phyloP scores from a whole-genome alignment of 1,140 invertebrate genomes.

The Bicyclus anynana region DNA sequence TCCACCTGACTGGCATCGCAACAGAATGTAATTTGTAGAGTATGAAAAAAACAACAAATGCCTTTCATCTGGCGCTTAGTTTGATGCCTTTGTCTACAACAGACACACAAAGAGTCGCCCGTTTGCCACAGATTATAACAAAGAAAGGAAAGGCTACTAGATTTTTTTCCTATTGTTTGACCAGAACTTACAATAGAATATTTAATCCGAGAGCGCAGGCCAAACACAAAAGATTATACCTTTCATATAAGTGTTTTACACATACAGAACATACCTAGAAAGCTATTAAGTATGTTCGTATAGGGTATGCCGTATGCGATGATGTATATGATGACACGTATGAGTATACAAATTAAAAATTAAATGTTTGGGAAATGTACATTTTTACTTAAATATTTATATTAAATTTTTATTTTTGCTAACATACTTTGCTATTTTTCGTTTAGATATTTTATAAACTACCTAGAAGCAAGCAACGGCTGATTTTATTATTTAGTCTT shows the following conservation, averaged over 20 bases:
- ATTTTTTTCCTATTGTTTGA: constrained; percentile 15
- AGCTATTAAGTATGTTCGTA: too few species aligned
- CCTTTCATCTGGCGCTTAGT: constrained; percentile 41
- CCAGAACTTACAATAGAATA: constrained; percentile 9
- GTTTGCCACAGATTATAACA: constrained; percentile 37
- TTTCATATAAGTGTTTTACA: neutral
- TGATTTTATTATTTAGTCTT: too few species aligned
- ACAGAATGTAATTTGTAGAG: constrained; percentile 25
- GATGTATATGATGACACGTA: too few species aligned
- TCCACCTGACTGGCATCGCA: constrained; percentile 28
- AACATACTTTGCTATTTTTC: too few species aligned
- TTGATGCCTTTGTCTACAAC: constrained; percentile 42
- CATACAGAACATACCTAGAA: neutral
- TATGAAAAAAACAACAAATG: constrained; percentile 29
- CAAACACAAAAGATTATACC: neutral
- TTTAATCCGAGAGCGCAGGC: constrained; percentile 2
- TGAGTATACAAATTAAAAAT: too few species aligned
- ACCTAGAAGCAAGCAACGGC: too few species aligned
- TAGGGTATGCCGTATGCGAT: too few species aligned
- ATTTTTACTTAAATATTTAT: too few species aligned
- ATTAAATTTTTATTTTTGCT: too few species aligned
- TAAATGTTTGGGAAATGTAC: too few species aligned
- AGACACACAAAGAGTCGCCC: constrained; percentile 24
- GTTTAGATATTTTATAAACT: too few species aligned
- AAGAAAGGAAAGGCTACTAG: constrained; percentile 31